Percentiles rank a stretch among this genome's conserved stretches.
These are phyloP conservation scores for Hirtodrosophila cameraria DNA, from an alignment of 2,888 invertebrate genomes.

Conservation along the genomic window DNA sequence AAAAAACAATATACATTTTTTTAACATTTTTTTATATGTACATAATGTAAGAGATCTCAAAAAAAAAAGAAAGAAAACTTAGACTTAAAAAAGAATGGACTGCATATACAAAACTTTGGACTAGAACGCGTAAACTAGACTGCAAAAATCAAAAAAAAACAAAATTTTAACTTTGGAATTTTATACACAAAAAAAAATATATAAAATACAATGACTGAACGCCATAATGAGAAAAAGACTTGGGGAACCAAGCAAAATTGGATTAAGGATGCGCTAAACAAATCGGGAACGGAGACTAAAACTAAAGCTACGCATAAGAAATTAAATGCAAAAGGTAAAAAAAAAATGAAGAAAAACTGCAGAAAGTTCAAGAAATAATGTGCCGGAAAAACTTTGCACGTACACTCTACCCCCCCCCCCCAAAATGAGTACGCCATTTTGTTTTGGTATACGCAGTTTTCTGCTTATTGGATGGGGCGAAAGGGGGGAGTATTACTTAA, in stretches of 20 bases:
- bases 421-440: constrained; percentile 69
- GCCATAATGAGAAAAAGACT: constrained; percentile 72
- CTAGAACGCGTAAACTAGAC: constrained; percentile 13
- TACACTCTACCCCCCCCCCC: neutral
- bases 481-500: constrained; percentile 1
- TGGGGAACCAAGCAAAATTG: constrained; percentile 84
- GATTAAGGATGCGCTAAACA: constrained; percentile 85
- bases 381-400: constrained; percentile 25
- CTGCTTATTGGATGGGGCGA: neutral
- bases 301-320: constrained; percentile 55
- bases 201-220: constrained; percentile 66
- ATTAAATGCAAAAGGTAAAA: constrained; percentile 74
- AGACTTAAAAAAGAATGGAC: constrained; percentile 3
- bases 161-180: constrained; percentile 8
- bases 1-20: constrained; percentile 6
- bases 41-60: constrained; percentile 47
- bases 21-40: neutral
- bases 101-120: constrained; percentile 12
- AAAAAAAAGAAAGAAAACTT: neutral
- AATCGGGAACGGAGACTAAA: constrained; percentile 83
- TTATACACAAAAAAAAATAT: neutral
- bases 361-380: constrained; percentile 17
- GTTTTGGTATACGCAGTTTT: constrained; percentile 69
- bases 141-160: constrained; percentile 11
- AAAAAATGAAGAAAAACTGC: neutral